Evolutionary conservation across 2,888 invertebrate genomes (phyloP), one percentile per base, ranked within the genome.

Genomic region (Athetis lepigone): DNA sequence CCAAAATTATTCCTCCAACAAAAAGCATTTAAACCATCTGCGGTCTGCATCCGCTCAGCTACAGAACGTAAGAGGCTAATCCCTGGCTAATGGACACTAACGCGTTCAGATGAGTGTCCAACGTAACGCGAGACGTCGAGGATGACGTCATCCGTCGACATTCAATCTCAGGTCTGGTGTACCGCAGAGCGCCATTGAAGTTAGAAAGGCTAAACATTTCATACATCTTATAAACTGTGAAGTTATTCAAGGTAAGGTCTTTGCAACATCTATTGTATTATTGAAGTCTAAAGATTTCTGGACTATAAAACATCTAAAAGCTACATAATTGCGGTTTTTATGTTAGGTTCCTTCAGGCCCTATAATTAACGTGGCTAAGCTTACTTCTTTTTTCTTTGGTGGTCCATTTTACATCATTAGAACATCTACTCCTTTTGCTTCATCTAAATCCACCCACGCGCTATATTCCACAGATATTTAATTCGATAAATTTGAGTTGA

Each of bases 171-270:
- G 65, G 58, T 58, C 61, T 21, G 60, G 47, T 36, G 29, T 65
- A 56, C 62, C 76, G 46, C 78, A 72, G 54, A 60, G 56, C 75
- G 81, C 68, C 84, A 86, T 83, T 87, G 85, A 81, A 74, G 76
- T 79, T 85, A 79, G 85, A 86, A 80, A 86, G 82, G 81, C 67
- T 55, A 27, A 49, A 36, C 49, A 77, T 80, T 79, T 79, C 57
- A 66, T 70, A 80, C 25, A 13, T 27, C 65, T 75, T 73, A 42
- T 36, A 33, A 42, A 51, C 36, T 67, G 42, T 16, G 18, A 29
- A 54, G 29, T 49, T 23, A 39, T 62, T 69, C 77, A 81, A 83
- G 81, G 80, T 62, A 39, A 75, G 23, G 25, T 59, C 51, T 74
- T 75, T 68, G 27, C 36, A 55, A 21, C 29, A 39, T 27, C 54